Evolutionary conservation across 2,797 vertebrate species (phyloP), one percentile per base, ranked within the genome.

Genomic region (Dendrocincla fuliginosa): DNA sequence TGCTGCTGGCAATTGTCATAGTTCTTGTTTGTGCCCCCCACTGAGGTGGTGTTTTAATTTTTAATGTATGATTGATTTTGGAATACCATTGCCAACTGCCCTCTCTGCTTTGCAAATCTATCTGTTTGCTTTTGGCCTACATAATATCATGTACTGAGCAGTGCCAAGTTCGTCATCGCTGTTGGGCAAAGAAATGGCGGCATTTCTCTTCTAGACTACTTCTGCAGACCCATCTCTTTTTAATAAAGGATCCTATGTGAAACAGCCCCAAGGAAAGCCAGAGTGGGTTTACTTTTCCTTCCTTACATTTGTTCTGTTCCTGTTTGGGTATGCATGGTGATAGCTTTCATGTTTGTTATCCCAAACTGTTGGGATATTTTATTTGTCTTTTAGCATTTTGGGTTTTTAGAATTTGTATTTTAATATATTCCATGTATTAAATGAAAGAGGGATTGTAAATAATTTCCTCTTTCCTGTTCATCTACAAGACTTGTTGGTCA

Each of bases 371-470:
- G n/a, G 6, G 18, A 27, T 77, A 50, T 88, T 94, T 70, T 71
- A 19, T 68, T 84, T 85, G 24, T 2, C n/a, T 80, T 82, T 77
- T 57, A 84, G 39, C 17, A 65, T 82, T 82, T 92, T 84, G 23
- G 2, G 15, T 78, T 90, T 89, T 35, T 35, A 35, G 35, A 7
- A 35, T 35, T 35, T 35, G 35, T 35, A 35, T 35, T 35, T 35
- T 35, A 35, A 35, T 35, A 35, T 35, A 19, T 78, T 81, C 50
- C 15, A 2, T 33, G 7, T 42, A 42, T 59, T 42, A 69, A 89
- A 59, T 30, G 5, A 73, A 79, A 49, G 74, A 76, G 28, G 3
- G 5, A 1, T 35, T 89, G 30, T 65, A 65, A 78, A 14, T 59
- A 75, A 82, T 42, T 82, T 37, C 13, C 8, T 71, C 11, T 71